Conservation (phyloP, 2,113 vertebrate species). For the Alligator mississippiensis region DNA sequence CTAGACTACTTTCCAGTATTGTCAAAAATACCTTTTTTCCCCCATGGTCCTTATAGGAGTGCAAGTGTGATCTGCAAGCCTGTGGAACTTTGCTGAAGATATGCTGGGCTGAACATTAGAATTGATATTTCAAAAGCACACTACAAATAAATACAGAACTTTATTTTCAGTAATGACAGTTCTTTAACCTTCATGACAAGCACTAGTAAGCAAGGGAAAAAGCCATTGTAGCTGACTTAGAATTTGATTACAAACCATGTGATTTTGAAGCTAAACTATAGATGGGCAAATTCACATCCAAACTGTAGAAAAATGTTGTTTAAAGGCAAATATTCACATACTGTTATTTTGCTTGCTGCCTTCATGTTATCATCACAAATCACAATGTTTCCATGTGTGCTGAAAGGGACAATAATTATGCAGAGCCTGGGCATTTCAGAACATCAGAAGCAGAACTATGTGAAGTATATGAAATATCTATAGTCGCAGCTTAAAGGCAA, state of each 20-base stretch:
- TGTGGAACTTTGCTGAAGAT: conserved; percentile 14
- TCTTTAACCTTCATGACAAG: conserved; percentile 39
- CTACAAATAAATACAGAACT: conserved; percentile 38
- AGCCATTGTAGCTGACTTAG: conserved; percentile 1
- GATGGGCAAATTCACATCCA: conserved; percentile 26
- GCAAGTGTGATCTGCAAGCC: background rate
- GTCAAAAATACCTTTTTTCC: background rate
- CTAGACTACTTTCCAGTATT: background rate
- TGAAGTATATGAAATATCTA: background rate
- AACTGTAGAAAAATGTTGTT: background rate
- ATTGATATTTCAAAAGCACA: background rate
- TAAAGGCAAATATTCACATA: background rate
- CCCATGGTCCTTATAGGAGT: background rate
- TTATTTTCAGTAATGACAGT: conserved; percentile 28
- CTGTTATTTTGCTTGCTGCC: background rate
- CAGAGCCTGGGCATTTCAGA: background rate
- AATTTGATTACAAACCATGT: conserved; percentile 16
- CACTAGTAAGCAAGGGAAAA: background rate
- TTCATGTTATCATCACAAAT: background rate
- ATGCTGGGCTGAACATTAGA: background rate
- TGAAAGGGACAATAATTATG: background rate
- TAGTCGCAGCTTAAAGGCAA: background rate
- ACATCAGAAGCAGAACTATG: background rate
- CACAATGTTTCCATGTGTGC: background rate
- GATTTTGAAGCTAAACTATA: conserved; percentile 25